phyloP scores from a whole-genome alignment of 2,797 vertebrate species.

The Gobionotothen gibberifrons region DNA sequence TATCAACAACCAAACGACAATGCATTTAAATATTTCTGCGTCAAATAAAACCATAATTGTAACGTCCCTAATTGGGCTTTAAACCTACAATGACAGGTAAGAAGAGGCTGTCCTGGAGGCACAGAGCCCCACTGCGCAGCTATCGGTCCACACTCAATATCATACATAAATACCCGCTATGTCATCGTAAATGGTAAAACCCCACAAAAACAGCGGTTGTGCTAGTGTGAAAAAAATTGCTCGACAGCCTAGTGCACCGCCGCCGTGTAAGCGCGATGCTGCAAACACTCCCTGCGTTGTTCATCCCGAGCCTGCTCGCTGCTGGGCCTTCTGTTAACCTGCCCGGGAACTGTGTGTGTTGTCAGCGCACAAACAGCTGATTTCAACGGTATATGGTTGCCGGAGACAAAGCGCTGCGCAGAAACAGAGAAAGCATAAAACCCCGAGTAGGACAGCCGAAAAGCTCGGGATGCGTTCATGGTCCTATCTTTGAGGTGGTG shows the following conservation, averaged over 20 bases:
- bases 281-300: constrained; percentile 73
- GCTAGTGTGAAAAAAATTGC: constrained; percentile 47
- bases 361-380: constrained; percentile 34
- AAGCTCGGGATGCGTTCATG: constrained; percentile 53
- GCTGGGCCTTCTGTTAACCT: constrained; percentile 59
- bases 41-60: constrained; percentile 53
- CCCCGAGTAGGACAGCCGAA: constrained; percentile 56
- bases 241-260: constrained; percentile 52
- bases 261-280: constrained; percentile 57
- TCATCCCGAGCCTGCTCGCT: constrained; percentile 47
- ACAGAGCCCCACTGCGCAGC: constrained; percentile 40
- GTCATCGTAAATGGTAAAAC: constrained; percentile 40
- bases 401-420: constrained; percentile 66
- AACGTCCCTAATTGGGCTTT: constrained; percentile 39
- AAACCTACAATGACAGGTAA: constrained; percentile 51
- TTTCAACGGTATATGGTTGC: constrained; percentile 41
- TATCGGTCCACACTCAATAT: not conserved
- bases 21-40: constrained; percentile 67
- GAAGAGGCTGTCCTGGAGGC: not conserved
- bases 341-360: constrained; percentile 23
- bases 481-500: constrained; percentile 47
- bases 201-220: constrained; percentile 18
- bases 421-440: constrained; percentile 44
- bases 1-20: constrained; percentile 36
- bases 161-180: constrained; percentile 16